phyloP scores from a whole-genome alignment of 1,140 invertebrate genomes.

The Forficula auricularia region DNA sequence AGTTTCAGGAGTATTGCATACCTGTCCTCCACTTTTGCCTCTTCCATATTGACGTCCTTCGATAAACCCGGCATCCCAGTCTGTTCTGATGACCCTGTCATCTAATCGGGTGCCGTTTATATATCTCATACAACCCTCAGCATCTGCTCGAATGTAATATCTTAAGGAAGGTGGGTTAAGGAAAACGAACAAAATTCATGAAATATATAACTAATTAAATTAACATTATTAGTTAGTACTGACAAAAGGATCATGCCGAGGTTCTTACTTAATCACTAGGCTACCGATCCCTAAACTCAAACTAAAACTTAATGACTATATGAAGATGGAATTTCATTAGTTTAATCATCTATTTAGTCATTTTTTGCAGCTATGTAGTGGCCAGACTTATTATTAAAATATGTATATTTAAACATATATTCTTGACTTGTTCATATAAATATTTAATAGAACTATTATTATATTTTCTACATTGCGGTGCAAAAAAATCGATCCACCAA shows the following conservation, averaged over 20 bases:
- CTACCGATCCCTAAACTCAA: too few species aligned
- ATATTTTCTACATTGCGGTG: too few species aligned
- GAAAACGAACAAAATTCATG: constrained; percentile 5
- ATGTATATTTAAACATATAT: too few species aligned
- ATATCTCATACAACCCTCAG: constrained; percentile 88
- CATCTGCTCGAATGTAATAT: constrained; percentile 72
- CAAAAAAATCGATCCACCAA: too few species aligned
- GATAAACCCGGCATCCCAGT: constrained; percentile 98
- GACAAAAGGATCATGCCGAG: neutral
- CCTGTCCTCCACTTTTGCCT: constrained; percentile 96
- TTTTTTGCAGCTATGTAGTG: too few species aligned
- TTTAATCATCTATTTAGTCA: too few species aligned
- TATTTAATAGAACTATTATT: too few species aligned
- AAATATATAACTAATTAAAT: neutral
- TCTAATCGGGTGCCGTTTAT: constrained; percentile 93
- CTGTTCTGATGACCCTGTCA: constrained; percentile 90
- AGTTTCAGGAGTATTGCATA: too few species aligned
- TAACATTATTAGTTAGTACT: neutral
- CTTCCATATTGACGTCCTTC: constrained; percentile 96
- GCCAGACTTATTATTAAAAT: too few species aligned
- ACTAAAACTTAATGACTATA: neutral
- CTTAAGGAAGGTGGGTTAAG: constrained; percentile 23
- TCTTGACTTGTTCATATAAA: too few species aligned
- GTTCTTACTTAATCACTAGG: too few species aligned
- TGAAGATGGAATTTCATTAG: too few species aligned